Percentiles rank a stretch among this genome's conserved stretches.
Evolutionary conservation across 2,888 invertebrate genomes (phyloP).

Genomic region (Lypha dubia): DNA sequence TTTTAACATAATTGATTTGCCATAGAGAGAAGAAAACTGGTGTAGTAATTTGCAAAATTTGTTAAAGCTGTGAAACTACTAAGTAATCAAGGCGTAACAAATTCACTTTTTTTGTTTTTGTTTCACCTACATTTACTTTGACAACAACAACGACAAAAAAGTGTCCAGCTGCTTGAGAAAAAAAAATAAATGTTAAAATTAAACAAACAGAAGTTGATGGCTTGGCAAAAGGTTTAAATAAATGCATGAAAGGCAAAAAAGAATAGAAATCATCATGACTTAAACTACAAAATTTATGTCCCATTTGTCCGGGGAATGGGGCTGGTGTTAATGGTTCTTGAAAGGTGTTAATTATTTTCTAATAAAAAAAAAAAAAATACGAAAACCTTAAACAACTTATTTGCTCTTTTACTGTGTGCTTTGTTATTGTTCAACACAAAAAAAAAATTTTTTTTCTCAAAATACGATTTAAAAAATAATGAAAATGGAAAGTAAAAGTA

Average conservation of each 20-base stretch:
- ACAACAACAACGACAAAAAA: constrained; percentile 2
- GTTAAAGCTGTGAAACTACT: constrained; percentile 24
- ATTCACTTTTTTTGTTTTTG: constrained; percentile 58
- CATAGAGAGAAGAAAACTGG: constrained; percentile 42
- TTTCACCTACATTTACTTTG: constrained; percentile 21
- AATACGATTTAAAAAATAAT: neutral
- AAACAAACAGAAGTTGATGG: constrained; percentile 18
- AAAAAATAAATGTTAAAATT: constrained; percentile 7
- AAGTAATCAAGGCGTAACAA: constrained; percentile 65
- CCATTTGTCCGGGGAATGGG: neutral
- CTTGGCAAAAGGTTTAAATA: constrained; percentile 14
- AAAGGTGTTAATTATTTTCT: constrained; percentile 69
- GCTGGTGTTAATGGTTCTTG: constrained; percentile 58
- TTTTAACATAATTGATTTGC: constrained; percentile 63
- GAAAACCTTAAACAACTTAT: constrained; percentile 15
- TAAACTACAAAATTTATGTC: constrained; percentile 17
- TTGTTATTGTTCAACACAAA: neutral
- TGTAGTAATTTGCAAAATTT: constrained; percentile 39
- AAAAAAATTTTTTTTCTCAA: constrained; percentile 11
- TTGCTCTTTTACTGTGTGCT: constrained; percentile 2
- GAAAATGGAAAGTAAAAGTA: neutral
- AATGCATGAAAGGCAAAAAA: neutral
- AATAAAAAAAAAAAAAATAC: no score
- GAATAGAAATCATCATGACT: neutral
- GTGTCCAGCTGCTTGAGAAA: constrained; percentile 47